phyloP scores from a whole-genome alignment of 2,797 vertebrate species.

The Hyperoplus lanceolatus region DNA sequence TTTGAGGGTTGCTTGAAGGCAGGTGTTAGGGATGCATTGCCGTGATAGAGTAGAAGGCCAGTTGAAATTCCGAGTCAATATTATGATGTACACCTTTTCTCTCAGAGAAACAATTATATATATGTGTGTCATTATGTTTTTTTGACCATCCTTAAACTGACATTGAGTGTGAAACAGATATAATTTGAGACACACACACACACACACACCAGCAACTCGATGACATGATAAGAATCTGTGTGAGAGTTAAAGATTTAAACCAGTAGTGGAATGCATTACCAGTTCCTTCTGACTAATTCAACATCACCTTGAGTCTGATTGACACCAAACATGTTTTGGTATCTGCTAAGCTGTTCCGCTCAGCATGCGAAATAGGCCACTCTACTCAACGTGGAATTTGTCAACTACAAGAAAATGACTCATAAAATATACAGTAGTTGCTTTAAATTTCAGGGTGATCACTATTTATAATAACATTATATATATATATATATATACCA shows the following conservation, averaged over 20 bases:
- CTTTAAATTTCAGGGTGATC: neutral
- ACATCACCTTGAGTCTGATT: constrained; percentile 61
- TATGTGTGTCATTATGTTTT: neutral
- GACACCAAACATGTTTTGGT: constrained; percentile 41
- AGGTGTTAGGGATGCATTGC: neutral
- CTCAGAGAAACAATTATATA: neutral
- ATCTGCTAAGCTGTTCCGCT: constrained; percentile 20
- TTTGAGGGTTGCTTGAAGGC: neutral
- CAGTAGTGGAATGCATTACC: constrained; percentile 51
- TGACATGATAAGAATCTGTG: constrained; percentile 30
- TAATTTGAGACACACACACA: neutral
- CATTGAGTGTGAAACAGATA: neutral
- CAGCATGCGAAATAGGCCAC: neutral
- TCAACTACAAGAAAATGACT: neutral
- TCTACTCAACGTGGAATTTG: neutral
- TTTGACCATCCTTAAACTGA: neutral
- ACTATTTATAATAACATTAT: neutral
- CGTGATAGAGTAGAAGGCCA: neutral
- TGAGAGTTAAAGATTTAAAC: constrained; percentile 47
- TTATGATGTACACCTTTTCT: neutral
- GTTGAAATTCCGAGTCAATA: neutral
- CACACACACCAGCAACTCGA: neutral
- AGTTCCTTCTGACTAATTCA: constrained; percentile 49
- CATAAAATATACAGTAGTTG: neutral
- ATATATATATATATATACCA: neutral